These are phyloP conservation scores for Eublepharis macularius DNA, from an alignment of 2,113 vertebrate species.

Conservation along the genomic window DNA sequence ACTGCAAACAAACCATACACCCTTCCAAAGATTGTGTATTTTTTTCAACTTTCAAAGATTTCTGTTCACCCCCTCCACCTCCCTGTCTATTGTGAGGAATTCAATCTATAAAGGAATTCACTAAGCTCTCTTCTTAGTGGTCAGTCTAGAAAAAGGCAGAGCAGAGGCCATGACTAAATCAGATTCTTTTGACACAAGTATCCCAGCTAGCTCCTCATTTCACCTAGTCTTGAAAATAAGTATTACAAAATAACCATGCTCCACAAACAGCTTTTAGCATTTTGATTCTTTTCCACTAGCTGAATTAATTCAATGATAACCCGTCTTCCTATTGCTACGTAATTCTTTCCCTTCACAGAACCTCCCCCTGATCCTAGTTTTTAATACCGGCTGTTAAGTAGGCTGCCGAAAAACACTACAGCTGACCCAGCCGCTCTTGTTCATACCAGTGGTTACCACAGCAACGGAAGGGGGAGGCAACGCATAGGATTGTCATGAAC, in stretches of 20 bases:
- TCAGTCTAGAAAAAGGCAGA: background rate
- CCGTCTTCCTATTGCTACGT: background rate
- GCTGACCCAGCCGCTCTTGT: constrained; percentile 40
- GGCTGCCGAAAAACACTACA: constrained; percentile 27
- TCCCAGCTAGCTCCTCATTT: background rate
- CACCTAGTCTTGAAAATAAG: background rate
- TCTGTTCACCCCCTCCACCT: background rate
- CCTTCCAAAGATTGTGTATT: no score
- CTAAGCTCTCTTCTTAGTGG: background rate
- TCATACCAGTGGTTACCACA: constrained; percentile 43
- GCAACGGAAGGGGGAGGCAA: constrained; percentile 51
- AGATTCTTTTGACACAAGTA: constrained; percentile 3
- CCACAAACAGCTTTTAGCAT: constrained; percentile 10
- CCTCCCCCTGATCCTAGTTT: background rate
- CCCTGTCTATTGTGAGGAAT: background rate
- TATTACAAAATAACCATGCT: background rate
- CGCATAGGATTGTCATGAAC: constrained; percentile 41
- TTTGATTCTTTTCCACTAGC: background rate
- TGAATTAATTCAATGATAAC: constrained; percentile 38
- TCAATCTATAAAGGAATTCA: background rate
- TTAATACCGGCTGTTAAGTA: background rate
- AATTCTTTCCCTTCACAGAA: background rate
- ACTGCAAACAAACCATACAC: background rate
- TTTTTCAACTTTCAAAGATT: background rate
- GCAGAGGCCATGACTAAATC: background rate